These are phyloP conservation scores for Scaptodrosophila latifasciaeformis DNA, from an alignment of 2,888 invertebrate genomes.

Conservation along the genomic window DNA sequence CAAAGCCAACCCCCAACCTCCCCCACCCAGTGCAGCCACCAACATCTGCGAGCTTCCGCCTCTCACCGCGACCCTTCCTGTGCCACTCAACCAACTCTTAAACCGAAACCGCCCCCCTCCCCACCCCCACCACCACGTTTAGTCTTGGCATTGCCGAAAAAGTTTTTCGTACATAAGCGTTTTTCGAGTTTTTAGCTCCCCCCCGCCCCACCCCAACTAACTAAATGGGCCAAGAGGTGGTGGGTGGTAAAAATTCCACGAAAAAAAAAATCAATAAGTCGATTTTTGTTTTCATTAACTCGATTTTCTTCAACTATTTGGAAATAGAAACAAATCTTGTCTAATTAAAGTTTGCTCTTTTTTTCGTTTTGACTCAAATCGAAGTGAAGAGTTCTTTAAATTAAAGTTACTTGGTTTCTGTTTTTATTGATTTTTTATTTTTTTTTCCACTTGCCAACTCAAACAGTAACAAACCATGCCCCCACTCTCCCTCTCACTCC, in stretches of 20 bases:
- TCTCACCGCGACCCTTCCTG: constrained; percentile 33
- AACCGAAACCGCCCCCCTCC: too few relatives aligned
- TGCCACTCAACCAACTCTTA: too few relatives aligned
- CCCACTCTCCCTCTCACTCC: constrained; percentile 14
- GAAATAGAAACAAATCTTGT: too few relatives aligned
- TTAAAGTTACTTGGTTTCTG: constrained; percentile 11
- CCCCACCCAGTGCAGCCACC: constrained; percentile 11
- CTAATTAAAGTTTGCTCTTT: constrained; percentile 9
- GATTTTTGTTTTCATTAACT: constrained; percentile 17
- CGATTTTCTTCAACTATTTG: constrained; percentile 10
- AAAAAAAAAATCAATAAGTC: constrained; percentile 54
- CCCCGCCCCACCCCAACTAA: not conserved
- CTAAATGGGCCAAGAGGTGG: too few relatives aligned
- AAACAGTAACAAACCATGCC: constrained; percentile 24
- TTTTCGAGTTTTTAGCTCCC: too few relatives aligned
- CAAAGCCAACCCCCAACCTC: not conserved
- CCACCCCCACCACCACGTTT: too few relatives aligned
- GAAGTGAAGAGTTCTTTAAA: constrained; percentile 22
- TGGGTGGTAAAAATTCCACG: too few relatives aligned
- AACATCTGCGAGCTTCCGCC: constrained; percentile 23
- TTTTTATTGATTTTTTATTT: constrained; percentile 37
- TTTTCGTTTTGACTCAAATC: constrained; percentile 1
- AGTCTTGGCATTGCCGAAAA: too few relatives aligned
- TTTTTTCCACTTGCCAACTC: constrained; percentile 44
- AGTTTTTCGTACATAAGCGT: constrained; percentile 56